Evolutionary conservation across 2,888 invertebrate genomes (phyloP).

Genomic region (Microctonus aethiopoides): DNA sequence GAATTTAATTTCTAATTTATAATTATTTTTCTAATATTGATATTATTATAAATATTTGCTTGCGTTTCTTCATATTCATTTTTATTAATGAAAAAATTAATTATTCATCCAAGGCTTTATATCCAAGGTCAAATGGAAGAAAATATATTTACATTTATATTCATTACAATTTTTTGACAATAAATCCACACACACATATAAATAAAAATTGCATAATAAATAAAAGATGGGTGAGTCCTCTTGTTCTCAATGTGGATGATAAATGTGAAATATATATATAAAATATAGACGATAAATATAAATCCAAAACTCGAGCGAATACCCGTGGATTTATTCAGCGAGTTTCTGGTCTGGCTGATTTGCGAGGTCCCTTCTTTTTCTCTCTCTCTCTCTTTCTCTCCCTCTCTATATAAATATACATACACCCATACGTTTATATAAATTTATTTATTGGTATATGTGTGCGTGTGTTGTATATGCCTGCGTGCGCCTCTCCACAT

Average conservation of each 20-base stretch:
- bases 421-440: background rate
- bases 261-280: conserved; percentile 23
- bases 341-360: conserved; percentile 38
- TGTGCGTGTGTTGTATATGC: background rate
- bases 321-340: conserved; percentile 19
- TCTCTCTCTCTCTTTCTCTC: background rate
- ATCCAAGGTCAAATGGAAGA: too few species aligned
- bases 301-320: conserved; percentile 34
- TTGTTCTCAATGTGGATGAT: conserved; percentile 8
- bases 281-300: conserved; percentile 38
- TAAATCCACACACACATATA: too few species aligned
- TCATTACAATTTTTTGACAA: too few species aligned
- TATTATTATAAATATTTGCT: too few species aligned
- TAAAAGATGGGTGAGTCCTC: background rate
- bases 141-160: too few species aligned
- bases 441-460: too few species aligned
- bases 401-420: background rate
- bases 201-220: background rate
- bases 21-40: too few species aligned
- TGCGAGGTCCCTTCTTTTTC: conserved; percentile 33
- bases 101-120: too few species aligned
- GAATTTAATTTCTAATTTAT: too few species aligned
- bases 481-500: conserved; percentile 17
- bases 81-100: too few species aligned
- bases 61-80: background rate